Base-by-base conservation (phyloP, 2,888 invertebrate species). In the Saturnia japonica region DNA sequence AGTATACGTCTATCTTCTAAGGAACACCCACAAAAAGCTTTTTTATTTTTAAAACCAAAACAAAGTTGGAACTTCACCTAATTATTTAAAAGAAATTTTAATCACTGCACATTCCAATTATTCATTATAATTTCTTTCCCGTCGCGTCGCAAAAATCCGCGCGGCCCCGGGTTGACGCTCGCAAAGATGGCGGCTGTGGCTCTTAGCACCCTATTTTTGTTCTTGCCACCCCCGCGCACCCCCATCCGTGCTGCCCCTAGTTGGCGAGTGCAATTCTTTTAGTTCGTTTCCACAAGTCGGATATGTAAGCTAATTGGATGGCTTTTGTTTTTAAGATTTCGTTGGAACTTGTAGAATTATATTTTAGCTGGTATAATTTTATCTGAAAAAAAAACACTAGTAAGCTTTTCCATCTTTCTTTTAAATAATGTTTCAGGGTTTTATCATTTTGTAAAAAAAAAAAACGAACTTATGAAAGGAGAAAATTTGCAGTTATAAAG, bases 141-240 rank as follows among this genome's bases (percentile, higher is more conserved):
- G 19, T 40, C 64, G 40, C 40, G 19, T 40, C 64, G 40, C 8
- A 64, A 64, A 40, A 40, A 64, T 60, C 28, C 57, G 28, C 57
- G 4, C 57, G 25, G 54, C 57, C 14, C 14, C 40, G 64, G 64
- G 71, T 68, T 68, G 71, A 68, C 68, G 71, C 68, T 62, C 60
- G 71, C 74, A 85, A 91, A 91, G 89, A 92, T 91, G 93, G 92
- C 91, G 80, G 78, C 84, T 77, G 78, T 74, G 71, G 75, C 89
- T 90, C 88, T 90, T 91, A 85, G 84, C 90, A 86, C 92, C 92
- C 92, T 86, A 91, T 91, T 91, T 92, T 91, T 91, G 85, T 88
- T 88, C 89, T 88, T 88, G 80, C 90, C 87, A 80, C 90, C 91
- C 88, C 82, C 82, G 80, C 80, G 78, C 80, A 81, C 85, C 82